Conservation (phyloP, 2,888 invertebrate species). For the Spilosoma lubricipeda region DNA sequence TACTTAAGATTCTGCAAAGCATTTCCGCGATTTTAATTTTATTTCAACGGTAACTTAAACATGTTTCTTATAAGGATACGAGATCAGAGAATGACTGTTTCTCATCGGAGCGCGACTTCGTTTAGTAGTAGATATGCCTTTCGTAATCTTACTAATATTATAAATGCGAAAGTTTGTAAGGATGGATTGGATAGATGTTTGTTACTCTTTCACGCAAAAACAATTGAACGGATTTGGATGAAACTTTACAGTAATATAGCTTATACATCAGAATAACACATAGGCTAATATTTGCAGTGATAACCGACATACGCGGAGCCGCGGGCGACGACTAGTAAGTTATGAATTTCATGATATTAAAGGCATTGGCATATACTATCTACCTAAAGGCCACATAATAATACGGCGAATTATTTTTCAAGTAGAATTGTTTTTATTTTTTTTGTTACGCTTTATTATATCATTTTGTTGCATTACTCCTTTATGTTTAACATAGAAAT, state of each 20-base stretch:
- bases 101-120: background rate
- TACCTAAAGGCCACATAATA: background rate
- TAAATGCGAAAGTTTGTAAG: no score
- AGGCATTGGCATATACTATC: background rate
- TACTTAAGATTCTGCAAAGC: constrained; percentile 15
- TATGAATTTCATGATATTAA: background rate
- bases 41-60: background rate
- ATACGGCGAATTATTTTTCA: background rate
- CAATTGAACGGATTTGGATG: no score
- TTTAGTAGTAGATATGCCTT: background rate
- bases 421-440: background rate
- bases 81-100: background rate
- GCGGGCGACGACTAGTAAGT: no score
- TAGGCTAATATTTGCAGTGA: no score
- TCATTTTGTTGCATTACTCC: background rate
- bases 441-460: background rate
- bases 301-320: no score
- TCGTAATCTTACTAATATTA: no score
- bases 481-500: background rate
- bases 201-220: no score
- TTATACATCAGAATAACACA: no score
- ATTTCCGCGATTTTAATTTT: constrained; percentile 6
- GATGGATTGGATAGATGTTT: no score
- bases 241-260: no score
- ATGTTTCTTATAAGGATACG: background rate